Conservation (phyloP, 2,797 vertebrate genomes). For the Leptodactylus fallax region DNA sequence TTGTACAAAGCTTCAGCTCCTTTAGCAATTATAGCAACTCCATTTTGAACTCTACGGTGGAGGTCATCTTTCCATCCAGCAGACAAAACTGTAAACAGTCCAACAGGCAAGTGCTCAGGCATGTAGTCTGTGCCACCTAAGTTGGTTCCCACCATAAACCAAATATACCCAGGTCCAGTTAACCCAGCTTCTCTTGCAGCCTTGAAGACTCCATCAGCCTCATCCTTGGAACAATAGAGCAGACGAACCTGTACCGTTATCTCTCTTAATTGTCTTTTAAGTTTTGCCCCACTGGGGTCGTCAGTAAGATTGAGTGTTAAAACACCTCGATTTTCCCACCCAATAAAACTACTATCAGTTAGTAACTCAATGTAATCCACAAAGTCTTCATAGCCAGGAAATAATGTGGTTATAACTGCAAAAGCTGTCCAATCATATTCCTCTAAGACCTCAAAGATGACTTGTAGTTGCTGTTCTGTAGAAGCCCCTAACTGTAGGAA, state of each 20-base stretch:
- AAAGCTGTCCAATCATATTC: slow-evolving; percentile 97
- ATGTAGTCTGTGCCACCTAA: slow-evolving; percentile 81
- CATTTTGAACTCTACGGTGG: slow-evolving; percentile 84
- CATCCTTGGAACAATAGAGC: slow-evolving; percentile 94
- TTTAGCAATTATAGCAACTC: slow-evolving; percentile 91
- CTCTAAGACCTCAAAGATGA: slow-evolving; percentile 95
- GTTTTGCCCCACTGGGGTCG: slow-evolving; percentile 83
- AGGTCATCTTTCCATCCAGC: slow-evolving; percentile 92
- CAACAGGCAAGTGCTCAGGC: slow-evolving; percentile 82
- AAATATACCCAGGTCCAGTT: slow-evolving; percentile 90
- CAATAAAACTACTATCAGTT: slow-evolving; percentile 93
- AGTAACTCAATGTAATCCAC: slow-evolving; percentile 91
- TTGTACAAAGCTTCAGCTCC: slow-evolving; percentile 89
- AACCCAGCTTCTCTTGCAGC: slow-evolving; percentile 89
- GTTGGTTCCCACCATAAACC: slow-evolving; percentile 91
- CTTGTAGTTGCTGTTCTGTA: slow-evolving; percentile 90
- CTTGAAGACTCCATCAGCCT: slow-evolving; percentile 88
- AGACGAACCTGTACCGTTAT: slow-evolving; percentile 91
- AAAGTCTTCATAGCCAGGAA: slow-evolving; percentile 93
- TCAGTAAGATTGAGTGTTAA: slow-evolving; percentile 89
- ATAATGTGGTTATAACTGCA: slow-evolving; percentile 89
- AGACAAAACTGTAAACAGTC: slow-evolving; percentile 89
- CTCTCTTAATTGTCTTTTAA: slow-evolving; percentile 88
- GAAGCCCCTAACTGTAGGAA: slow-evolving; percentile 95
- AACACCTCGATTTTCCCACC: slow-evolving; percentile 95